These are phyloP conservation scores for Cephus nigrinus DNA, from an alignment of 2,888 invertebrate genomes.

Conservation along the genomic window DNA sequence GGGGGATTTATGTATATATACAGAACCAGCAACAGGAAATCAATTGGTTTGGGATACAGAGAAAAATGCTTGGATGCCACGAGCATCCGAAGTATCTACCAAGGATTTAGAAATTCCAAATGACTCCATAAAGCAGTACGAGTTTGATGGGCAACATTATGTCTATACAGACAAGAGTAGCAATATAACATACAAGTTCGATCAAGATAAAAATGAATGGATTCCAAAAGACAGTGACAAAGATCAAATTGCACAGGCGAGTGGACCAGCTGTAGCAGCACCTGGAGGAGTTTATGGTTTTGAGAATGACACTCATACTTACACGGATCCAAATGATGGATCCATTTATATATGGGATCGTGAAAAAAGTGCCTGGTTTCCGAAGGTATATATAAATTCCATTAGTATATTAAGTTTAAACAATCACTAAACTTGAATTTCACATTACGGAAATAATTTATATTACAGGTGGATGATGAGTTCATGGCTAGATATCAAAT, in stretches of 20 bases:
- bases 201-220: constrained; percentile 74
- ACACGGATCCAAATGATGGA: constrained; percentile 86
- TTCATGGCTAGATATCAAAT: constrained; percentile 97
- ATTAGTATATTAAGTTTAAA: neutral
- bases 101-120: constrained; percentile 23
- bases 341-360: constrained; percentile 92
- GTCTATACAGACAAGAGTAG: constrained; percentile 52
- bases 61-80: constrained; percentile 54
- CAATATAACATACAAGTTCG: constrained; percentile 70
- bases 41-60: constrained; percentile 75
- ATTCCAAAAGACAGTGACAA: constrained; percentile 53
- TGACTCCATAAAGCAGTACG: constrained; percentile 48
- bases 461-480: constrained; percentile 85
- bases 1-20: constrained; percentile 78
- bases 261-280: constrained; percentile 48
- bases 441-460: constrained; percentile 9
- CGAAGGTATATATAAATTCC: constrained; percentile 71
- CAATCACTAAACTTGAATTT: neutral
- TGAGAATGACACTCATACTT: constrained; percentile 82
- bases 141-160: constrained; percentile 64
- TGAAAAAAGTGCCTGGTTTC: constrained; percentile 94
- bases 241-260: constrained; percentile 32
- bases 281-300: constrained; percentile 72
- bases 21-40: constrained; percentile 77
- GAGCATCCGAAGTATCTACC: constrained; percentile 13